Evolutionary conservation across 2,113 vertebrate genomes (phyloP), one percentile per base, ranked within the genome.

Genomic region (Chionis minor): DNA sequence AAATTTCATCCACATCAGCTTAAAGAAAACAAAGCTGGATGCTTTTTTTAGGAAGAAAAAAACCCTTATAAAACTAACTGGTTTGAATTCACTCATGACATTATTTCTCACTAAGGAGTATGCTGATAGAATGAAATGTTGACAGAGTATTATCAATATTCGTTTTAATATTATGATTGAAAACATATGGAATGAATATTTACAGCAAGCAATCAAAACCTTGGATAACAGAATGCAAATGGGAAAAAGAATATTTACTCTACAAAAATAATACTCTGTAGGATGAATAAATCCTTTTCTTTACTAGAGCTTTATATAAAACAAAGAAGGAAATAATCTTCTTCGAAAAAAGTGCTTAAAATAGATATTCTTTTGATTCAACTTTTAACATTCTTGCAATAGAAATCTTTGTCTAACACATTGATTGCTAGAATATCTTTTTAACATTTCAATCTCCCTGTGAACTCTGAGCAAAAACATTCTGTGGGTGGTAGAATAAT

Each of bases 381-480:
- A 67, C 81, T 94, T 96, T 91, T 90, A 94, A 75, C 74, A 84
- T 94, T 79, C 61, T 93, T 94, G 94, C 69, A 94, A 86, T 66
- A 96, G 94, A 96, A 97, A 73, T 66, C 16, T 92, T 94, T 63
- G 51, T 93, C 49, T 91, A 96, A 96, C 73, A 82, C 85, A 95
- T 85, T 97, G 80, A 88, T 96, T 96, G 86, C 87, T 96, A 82
- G 59, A 93, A 88, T 96, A 78, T 94, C 59, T 79, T 97, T 98
- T 98, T 96, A 96, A 96, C 92, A 86, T 92, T 82, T 75, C 69
- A 75, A 52, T 96, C 72, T 96, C 81, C 86, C 77, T 91, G 65
- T 97, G 96, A 96, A 86, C 78, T 96, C 80, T 86, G 61, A 96
- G 92, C 86, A 95, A 97, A 97, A 97, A 69, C 74, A 93, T 94